These are phyloP conservation scores for Pseudomyrmex pallidus DNA, from an alignment of 1,140 invertebrate species.

Conservation along the genomic window DNA sequence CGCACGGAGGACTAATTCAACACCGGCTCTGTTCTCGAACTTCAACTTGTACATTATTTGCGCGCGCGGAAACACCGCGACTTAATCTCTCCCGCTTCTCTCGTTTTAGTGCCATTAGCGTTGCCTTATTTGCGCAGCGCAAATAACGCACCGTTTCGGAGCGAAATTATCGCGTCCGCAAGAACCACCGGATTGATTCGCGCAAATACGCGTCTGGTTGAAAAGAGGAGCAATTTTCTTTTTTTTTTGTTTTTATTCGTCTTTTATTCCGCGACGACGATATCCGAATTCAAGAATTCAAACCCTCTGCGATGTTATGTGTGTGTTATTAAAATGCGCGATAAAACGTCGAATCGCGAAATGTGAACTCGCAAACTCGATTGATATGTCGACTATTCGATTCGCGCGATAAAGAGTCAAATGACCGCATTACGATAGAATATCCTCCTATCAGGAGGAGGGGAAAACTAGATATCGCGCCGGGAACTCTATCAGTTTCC, in stretches of 20 bases:
- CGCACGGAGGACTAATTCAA: conserved; percentile 6
- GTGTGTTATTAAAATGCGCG: too few species aligned
- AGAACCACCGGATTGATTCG: conserved; percentile 41
- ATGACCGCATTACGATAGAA: neutral
- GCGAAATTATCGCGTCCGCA: conserved; percentile 46
- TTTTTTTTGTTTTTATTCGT: conserved; percentile 35
- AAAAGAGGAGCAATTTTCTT: conserved; percentile 6
- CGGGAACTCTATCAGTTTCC: conserved; percentile 12
- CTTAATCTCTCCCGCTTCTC: conserved; percentile 6
- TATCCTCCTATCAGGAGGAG: neutral
- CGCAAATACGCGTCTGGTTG: too few species aligned
- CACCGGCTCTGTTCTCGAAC: neutral
- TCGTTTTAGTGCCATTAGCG: conserved; percentile 25
- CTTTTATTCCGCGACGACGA: too few species aligned
- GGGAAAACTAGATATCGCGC: neutral
- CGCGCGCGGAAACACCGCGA: neutral
- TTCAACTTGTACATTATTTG: conserved; percentile 13
- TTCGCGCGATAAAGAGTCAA: neutral
- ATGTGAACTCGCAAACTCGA: too few species aligned
- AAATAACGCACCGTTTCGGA: conserved; percentile 36
- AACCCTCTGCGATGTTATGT: too few species aligned
- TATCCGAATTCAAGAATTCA: too few species aligned
- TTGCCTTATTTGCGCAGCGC: neutral
- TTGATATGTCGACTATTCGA: too few species aligned
- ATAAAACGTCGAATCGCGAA: too few species aligned